These are phyloP conservation scores for Macrobrachium rosenbergii DNA, from an alignment of 1,140 invertebrate genomes.

Conservation along the genomic window DNA sequence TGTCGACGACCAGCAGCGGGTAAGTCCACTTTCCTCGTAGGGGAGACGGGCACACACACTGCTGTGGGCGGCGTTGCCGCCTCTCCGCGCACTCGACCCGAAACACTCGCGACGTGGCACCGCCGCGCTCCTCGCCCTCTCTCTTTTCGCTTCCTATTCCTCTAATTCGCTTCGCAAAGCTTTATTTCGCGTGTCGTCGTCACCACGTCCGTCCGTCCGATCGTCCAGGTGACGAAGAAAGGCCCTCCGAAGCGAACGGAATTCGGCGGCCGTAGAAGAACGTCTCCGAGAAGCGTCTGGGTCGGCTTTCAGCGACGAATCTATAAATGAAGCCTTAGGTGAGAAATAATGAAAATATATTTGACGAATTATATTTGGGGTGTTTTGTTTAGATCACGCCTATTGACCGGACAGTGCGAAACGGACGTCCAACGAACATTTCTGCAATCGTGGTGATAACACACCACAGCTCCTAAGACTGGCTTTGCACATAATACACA, in stretches of 20 bases:
- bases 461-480: background rate
- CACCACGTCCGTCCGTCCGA: too few species aligned
- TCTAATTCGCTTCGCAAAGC: background rate
- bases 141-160: background rate
- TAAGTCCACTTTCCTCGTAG: constrained; percentile 44
- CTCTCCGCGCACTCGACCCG: constrained; percentile 19
- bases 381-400: background rate
- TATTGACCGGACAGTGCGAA: too few species aligned
- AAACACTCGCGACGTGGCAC: constrained; percentile 1
- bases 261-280: too few species aligned
- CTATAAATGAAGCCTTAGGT: constrained; percentile 55
- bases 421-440: background rate
- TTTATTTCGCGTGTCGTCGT: too few species aligned
- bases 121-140: constrained; percentile 33
- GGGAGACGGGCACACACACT: background rate
- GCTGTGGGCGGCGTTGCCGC: constrained; percentile 17
- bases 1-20: constrained; percentile 45
- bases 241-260: too few species aligned
- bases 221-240: too few species aligned
- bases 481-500: too few species aligned
- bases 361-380: constrained; percentile 26
- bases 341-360: constrained; percentile 42
- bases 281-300: background rate
- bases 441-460: background rate
- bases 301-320: constrained; percentile 55